phyloP scores from a whole-genome alignment of 2,797 vertebrate species.

The Triplophysa yarkandensis region DNA sequence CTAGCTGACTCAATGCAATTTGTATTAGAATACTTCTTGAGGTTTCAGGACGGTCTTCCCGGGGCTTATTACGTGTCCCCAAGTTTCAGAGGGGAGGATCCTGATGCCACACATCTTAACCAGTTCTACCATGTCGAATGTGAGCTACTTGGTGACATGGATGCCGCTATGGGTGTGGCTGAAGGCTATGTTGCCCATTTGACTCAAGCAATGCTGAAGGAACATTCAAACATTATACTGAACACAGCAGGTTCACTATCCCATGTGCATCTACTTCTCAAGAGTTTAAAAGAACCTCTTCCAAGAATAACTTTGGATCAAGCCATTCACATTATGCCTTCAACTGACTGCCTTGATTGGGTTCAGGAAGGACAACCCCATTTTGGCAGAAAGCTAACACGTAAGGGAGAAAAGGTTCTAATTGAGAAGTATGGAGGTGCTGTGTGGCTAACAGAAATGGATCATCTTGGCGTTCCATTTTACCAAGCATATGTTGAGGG shows the following conservation, averaged over 20 bases:
- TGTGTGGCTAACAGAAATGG: slow-evolving; percentile 82
- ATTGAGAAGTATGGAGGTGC: slow-evolving; percentile 75
- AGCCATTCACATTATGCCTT: slow-evolving; percentile 77
- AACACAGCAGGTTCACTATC: slow-evolving; percentile 70
- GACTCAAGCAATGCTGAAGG: slow-evolving; percentile 74
- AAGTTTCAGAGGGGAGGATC: slow-evolving; percentile 81
- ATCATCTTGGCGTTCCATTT: slow-evolving; percentile 80
- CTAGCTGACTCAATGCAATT: slow-evolving; percentile 84
- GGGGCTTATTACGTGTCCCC: slow-evolving; percentile 79
- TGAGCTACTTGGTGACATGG: slow-evolving; percentile 78
- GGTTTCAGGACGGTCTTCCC: slow-evolving; percentile 75
- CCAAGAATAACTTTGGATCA: slow-evolving; percentile 75
- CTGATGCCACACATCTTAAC: slow-evolving; percentile 79
- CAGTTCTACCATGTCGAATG: slow-evolving; percentile 84
- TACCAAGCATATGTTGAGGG: slow-evolving; percentile 80
- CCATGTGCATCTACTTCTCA: slow-evolving; percentile 70
- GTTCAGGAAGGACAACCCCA: slow-evolving; percentile 76
- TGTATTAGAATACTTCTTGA: slow-evolving; percentile 81
- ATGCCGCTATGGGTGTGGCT: slow-evolving; percentile 73
- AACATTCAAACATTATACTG: slow-evolving; percentile 72
- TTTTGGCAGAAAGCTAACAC: slow-evolving; percentile 79
- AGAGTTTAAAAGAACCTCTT: slow-evolving; percentile 67
- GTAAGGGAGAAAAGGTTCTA: slow-evolving; percentile 76
- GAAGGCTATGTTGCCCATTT: slow-evolving; percentile 75
- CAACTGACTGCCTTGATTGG: slow-evolving; percentile 77